Conservation (phyloP, 2,888 invertebrate genomes). For the Drosophila barbarae region DNA sequence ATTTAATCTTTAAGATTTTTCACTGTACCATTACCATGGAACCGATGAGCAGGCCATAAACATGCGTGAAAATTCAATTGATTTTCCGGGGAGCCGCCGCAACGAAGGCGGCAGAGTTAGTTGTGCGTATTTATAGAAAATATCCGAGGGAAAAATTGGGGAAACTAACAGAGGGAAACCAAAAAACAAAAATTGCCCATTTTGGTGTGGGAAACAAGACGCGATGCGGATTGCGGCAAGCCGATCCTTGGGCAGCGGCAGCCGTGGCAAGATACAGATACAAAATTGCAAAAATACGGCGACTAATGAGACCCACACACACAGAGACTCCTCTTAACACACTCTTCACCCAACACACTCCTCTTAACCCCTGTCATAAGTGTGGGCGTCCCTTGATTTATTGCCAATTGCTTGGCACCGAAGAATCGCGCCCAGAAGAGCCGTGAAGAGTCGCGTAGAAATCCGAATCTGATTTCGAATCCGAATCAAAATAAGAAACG, state of each 20-base stretch:
- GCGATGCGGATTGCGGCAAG: conserved; percentile 16
- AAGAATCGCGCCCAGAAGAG: conserved; percentile 19
- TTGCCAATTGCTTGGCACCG: conserved; percentile 64
- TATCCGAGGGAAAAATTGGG: conserved; percentile 14
- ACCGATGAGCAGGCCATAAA: conserved; percentile 55
- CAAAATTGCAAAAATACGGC: conserved; percentile 20
- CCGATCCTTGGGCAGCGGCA: conserved; percentile 28
- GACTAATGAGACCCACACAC: conserved; percentile 26
- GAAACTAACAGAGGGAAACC: conserved; percentile 31
- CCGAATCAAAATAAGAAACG: conserved; percentile 29
- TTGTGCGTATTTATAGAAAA: conserved; percentile 64
- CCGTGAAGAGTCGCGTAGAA: conserved; percentile 18
- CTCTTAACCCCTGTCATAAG: conserved; percentile 38
- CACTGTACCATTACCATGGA: conserved; percentile 27
- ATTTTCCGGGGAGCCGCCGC: conserved; percentile 47
- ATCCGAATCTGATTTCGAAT: conserved; percentile 20
- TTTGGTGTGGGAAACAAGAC: conserved; percentile 60
- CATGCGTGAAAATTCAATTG: conserved; percentile 74
- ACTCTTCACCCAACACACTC: background rate
- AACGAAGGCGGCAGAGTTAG: conserved; percentile 27
- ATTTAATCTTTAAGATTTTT: background rate
- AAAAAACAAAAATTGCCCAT: conserved; percentile 52
- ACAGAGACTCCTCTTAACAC: background rate
- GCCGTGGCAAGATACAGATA: conserved; percentile 42
- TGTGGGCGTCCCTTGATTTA: conserved; percentile 72